A percentile compares a stretch with the other conserved stretches of the same genome.
phyloP scores from a whole-genome alignment of 2,113 vertebrate genomes.

The Mionectes macconnelli region DNA sequence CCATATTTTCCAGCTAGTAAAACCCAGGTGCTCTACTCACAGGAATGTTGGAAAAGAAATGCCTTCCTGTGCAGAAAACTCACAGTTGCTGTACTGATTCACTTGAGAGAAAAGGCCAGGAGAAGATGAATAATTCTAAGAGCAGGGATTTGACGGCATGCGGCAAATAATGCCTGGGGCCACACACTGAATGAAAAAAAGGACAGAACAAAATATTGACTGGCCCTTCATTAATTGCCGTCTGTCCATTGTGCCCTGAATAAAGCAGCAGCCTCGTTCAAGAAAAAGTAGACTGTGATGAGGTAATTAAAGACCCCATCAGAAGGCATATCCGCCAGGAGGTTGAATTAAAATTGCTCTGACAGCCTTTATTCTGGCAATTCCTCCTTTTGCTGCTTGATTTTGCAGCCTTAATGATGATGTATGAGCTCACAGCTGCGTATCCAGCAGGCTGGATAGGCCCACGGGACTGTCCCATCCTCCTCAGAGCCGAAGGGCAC shows the following conservation, averaged over 20 bases:
- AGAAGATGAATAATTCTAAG: background rate
- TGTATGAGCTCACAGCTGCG: constrained; percentile 22
- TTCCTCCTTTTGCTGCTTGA: constrained; percentile 33
- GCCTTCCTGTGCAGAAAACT: background rate
- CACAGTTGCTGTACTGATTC: background rate
- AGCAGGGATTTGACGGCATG: background rate
- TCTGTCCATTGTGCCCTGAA: background rate
- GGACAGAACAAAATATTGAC: constrained; percentile 49
- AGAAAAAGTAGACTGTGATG: constrained; percentile 56
- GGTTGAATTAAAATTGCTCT: constrained; percentile 53
- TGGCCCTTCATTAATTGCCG: background rate
- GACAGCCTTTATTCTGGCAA: constrained; percentile 52
- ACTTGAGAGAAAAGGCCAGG: background rate
- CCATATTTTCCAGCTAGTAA: background rate
- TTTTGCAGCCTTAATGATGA: constrained; percentile 54
- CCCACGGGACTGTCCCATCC: background rate
- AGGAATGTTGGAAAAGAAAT: background rate
- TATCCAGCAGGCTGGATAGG: background rate
- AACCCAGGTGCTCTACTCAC: background rate
- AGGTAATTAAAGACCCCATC: constrained; percentile 58
- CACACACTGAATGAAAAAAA: background rate
- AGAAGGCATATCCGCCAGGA: constrained; percentile 26
- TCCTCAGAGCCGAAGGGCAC: background rate
- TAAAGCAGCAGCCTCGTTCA: constrained; percentile 13
- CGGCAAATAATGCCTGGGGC: constrained; percentile 26